Evolutionary conservation across 2,888 invertebrate species (phyloP).

Genomic region (Erynnis tages): DNA sequence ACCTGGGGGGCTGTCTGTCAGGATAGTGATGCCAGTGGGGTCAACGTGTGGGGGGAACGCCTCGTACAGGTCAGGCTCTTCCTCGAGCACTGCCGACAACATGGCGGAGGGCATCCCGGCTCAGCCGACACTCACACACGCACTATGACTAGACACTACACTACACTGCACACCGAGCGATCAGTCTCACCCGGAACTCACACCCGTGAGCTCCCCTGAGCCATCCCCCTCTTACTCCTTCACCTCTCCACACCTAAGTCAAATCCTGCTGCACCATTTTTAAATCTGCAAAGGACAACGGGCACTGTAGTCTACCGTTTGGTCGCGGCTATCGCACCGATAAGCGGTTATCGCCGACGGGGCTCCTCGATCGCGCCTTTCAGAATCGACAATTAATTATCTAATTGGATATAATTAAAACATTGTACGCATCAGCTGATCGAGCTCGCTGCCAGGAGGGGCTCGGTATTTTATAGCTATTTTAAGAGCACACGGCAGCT

Average conservation of each 20-base stretch:
- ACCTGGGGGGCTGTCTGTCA: constrained; percentile 84
- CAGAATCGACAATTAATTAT: constrained; percentile 52
- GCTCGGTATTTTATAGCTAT: constrained; percentile 77
- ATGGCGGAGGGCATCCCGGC: constrained; percentile 83
- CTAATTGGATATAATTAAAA: constrained; percentile 73
- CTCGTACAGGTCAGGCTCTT: constrained; percentile 88
- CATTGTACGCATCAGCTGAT: constrained; percentile 76
- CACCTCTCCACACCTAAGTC: constrained; percentile 63
- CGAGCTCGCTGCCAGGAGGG: constrained; percentile 70
- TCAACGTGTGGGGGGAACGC: constrained; percentile 92
- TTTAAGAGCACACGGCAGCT: constrained; percentile 76
- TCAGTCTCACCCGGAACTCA: constrained; percentile 61
- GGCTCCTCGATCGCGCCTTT: constrained; percentile 44
- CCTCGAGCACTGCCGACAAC: constrained; percentile 87
- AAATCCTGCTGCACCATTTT: constrained; percentile 82
- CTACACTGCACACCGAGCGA: constrained; percentile 59
- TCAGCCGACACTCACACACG: constrained; percentile 52
- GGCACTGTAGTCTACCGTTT: constrained; percentile 3
- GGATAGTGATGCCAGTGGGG: constrained; percentile 87
- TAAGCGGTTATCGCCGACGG: constrained; percentile 50
- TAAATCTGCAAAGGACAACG: constrained; percentile 66
- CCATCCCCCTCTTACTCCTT: constrained; percentile 54
- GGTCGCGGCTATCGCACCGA: constrained; percentile 35
- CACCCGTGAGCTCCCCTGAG: constrained; percentile 62
- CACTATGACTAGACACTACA: constrained; percentile 71